phyloP scores from a whole-genome alignment of 2,797 vertebrate species.

The Clarias fuscus region DNA sequence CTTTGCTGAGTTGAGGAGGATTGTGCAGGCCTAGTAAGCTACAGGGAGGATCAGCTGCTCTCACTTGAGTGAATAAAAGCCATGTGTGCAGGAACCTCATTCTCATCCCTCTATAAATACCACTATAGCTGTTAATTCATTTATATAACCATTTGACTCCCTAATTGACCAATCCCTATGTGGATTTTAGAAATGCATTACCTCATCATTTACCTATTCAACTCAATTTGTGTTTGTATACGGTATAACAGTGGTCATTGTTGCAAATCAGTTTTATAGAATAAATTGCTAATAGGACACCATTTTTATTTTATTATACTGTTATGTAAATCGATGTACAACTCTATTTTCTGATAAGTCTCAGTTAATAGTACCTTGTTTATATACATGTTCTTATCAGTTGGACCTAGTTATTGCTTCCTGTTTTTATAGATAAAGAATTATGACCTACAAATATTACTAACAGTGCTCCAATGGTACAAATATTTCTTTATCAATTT shows the following conservation, averaged over 20 bases:
- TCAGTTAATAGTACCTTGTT: not conserved
- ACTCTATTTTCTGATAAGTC: not conserved
- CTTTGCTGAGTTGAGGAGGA: conserved; percentile 14
- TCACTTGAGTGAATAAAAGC: not conserved
- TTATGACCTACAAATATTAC: too few relatives aligned
- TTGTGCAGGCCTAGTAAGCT: not conserved
- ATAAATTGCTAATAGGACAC: too few relatives aligned
- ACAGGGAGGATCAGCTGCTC: not conserved
- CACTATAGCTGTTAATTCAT: not conserved
- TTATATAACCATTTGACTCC: not conserved
- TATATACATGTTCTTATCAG: not conserved
- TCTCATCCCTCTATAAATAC: not conserved
- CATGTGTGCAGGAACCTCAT: conserved; percentile 23
- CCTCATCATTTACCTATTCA: too few relatives aligned
- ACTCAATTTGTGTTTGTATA: too few relatives aligned
- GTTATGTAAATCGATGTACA: not conserved
- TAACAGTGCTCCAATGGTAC: too few relatives aligned
- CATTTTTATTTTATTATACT: not conserved
- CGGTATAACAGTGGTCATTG: too few relatives aligned
- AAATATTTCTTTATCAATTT: too few relatives aligned
- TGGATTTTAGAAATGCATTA: not conserved
- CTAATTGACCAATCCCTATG: not conserved
- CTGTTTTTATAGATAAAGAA: too few relatives aligned
- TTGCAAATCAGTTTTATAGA: too few relatives aligned
- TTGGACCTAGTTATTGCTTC: too few relatives aligned